Evolutionary conservation across 2,113 vertebrate genomes (phyloP).

Genomic region (Sinocyclocheilus rhinocerous): DNA sequence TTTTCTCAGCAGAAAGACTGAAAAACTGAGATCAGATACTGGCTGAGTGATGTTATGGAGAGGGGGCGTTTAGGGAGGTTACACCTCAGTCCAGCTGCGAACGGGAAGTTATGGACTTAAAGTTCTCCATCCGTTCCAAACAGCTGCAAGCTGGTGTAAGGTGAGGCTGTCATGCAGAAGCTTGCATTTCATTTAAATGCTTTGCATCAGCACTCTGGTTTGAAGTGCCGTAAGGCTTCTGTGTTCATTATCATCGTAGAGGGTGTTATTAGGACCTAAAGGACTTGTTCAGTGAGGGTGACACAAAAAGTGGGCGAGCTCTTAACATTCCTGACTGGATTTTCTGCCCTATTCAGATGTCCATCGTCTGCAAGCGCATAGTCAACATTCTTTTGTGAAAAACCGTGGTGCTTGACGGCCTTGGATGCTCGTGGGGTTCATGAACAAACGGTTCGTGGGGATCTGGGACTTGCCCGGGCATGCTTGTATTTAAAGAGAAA

Average conservation of each 20-base stretch:
- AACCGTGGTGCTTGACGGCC: conserved; percentile 30
- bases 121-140: conserved; percentile 57
- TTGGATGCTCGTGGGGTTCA: conserved; percentile 27
- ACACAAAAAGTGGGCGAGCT: conserved; percentile 14
- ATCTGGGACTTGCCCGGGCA: conserved; percentile 60
- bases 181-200: conserved; percentile 42
- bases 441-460: conserved; percentile 31
- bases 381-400: conserved; percentile 42
- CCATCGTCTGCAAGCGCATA: conserved; percentile 24
- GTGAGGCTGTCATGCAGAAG: conserved; percentile 36
- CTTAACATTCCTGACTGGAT: conserved; percentile 53
- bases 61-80: conserved; percentile 57
- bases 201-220: background rate
- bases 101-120: conserved; percentile 61
- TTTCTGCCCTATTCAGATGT: conserved; percentile 51
- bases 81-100: conserved; percentile 67
- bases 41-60: conserved; percentile 55
- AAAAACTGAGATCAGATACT: conserved; percentile 39
- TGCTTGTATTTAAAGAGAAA: conserved; percentile 49
- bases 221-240: background rate
- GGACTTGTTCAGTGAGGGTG: conserved; percentile 18
- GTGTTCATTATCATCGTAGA: conserved; percentile 3
- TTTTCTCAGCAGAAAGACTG: conserved; percentile 41
- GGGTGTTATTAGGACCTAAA: conserved; percentile 23
- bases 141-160: conserved; percentile 62